These are phyloP conservation scores for Halocynthia roretzi DNA, from an alignment of 23 tunicate genomes.

Conservation along the genomic window DNA sequence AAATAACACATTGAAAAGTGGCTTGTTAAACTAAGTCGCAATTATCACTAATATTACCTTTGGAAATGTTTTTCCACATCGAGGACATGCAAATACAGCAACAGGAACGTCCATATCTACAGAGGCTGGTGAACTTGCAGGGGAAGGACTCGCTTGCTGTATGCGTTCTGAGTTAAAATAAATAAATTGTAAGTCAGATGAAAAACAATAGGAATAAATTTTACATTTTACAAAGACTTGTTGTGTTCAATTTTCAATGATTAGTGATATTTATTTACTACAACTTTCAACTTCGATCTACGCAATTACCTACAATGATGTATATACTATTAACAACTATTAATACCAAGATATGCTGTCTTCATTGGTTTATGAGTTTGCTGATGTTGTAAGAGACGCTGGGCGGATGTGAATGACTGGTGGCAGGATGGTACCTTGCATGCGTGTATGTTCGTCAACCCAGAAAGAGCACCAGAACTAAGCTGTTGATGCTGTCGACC, in stretches of 20 bases:
- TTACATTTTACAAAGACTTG: no score
- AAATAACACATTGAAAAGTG: no score
- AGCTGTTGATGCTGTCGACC: conserved; percentile 1
- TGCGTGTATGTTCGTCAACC: conserved; percentile 15
- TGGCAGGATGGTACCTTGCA: conserved; percentile 16
- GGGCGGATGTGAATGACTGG: neutral
- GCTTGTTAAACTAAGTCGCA: no score
- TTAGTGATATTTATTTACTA: no score
- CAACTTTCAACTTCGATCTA: no score
- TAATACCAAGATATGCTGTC: conserved; percentile 16
- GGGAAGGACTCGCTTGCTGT: conserved; percentile 61
- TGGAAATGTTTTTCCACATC: conserved; percentile 81
- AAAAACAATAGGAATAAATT: no score
- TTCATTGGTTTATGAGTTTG: conserved; percentile 10
- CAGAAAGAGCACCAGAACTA: neutral
- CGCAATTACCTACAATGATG: no score
- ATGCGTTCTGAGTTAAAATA: conserved; percentile 38
- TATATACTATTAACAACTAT: no score
- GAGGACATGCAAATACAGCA: conserved; percentile 68
- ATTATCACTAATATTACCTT: conserved; percentile 43
- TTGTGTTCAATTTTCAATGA: no score
- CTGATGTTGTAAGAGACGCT: conserved; percentile 17
- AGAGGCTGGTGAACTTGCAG: conserved; percentile 81
- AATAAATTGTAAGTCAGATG: neutral
- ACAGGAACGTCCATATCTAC: conserved; percentile 57